Conservation (phyloP, 2,113 vertebrate genomes). For the Etia nguti region DNA sequence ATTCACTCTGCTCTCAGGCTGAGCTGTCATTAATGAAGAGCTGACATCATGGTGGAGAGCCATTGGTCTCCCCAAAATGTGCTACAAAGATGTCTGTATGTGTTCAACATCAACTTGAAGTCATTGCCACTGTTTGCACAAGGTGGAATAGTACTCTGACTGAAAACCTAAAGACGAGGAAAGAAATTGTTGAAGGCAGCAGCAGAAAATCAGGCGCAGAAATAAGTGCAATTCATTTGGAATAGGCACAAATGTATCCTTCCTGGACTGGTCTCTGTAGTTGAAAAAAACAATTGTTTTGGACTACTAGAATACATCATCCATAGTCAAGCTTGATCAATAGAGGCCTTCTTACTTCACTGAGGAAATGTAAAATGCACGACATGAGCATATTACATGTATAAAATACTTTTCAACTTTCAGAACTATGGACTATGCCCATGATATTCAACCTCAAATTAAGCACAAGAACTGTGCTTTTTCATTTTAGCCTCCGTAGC, state of each 20-base stretch:
- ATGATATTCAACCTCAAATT: conserved; percentile 1
- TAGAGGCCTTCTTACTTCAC: neutral
- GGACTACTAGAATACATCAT: neutral
- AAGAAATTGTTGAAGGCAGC: neutral
- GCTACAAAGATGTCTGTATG: neutral
- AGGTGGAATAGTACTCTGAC: neutral
- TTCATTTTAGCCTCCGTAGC: neutral
- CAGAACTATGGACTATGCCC: neutral
- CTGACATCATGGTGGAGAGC: neutral
- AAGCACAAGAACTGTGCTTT: neutral
- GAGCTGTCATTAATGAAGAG: neutral
- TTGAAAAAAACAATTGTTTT: neutral
- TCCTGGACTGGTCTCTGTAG: neutral
- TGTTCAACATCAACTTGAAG: neutral
- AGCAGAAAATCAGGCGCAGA: neutral
- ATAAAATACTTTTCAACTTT: neutral
- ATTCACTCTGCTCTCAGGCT: neutral
- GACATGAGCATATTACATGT: neutral
- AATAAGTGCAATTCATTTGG: neutral
- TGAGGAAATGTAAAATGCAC: neutral
- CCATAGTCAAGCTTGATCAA: neutral
- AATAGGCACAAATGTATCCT: neutral
- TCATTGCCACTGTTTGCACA: neutral
- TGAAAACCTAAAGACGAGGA: neutral
- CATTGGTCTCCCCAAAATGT: neutral